A percentile compares a stretch with the other conserved stretches of the same genome.
phyloP scores from a whole-genome alignment of 2,888 invertebrate genomes.

The Chalcis sispes region DNA sequence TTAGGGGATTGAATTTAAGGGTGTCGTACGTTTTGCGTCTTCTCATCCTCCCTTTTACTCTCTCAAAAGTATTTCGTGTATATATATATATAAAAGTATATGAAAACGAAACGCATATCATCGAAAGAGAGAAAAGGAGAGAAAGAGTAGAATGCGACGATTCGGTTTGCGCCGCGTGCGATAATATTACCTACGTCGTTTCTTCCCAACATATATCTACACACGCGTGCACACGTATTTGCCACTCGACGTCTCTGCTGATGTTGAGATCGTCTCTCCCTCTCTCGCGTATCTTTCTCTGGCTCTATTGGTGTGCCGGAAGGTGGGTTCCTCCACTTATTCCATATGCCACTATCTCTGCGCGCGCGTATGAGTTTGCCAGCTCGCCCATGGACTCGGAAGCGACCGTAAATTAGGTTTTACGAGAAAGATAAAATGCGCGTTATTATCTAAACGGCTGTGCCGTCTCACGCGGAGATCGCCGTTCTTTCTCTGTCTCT shows the following conservation, averaged over 20 bases:
- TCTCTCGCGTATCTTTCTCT: neutral
- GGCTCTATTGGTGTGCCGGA: constrained; percentile 52
- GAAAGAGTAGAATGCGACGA: constrained; percentile 59
- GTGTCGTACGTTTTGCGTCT: constrained; percentile 37
- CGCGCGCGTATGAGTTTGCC: constrained; percentile 53
- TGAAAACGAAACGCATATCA: neutral
- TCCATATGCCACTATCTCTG: constrained; percentile 71
- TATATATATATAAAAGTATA: neutral
- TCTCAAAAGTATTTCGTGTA: neutral
- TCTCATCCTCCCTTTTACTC: constrained; percentile 9
- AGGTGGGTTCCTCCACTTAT: constrained; percentile 37
- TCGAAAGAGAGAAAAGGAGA: constrained; percentile 15
- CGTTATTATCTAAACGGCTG: constrained; percentile 76
- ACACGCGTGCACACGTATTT: neutral
- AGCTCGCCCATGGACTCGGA: constrained; percentile 71
- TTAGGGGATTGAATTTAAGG: constrained; percentile 57
- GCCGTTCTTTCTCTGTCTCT: constrained; percentile 62
- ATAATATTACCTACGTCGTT: constrained; percentile 64
- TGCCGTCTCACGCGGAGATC: constrained; percentile 69
- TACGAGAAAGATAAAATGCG: constrained; percentile 76
- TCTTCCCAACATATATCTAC: constrained; percentile 43
- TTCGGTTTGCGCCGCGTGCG: constrained; percentile 60
- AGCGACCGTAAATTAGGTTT: constrained; percentile 73
- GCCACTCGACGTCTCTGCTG: constrained; percentile 1
- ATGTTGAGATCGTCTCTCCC: constrained; percentile 41